A percentile compares a stretch with the other conserved stretches of the same genome.
Conservation (phyloP, 1,140 invertebrate species). For the Rhyacophila brunnea region DNA sequence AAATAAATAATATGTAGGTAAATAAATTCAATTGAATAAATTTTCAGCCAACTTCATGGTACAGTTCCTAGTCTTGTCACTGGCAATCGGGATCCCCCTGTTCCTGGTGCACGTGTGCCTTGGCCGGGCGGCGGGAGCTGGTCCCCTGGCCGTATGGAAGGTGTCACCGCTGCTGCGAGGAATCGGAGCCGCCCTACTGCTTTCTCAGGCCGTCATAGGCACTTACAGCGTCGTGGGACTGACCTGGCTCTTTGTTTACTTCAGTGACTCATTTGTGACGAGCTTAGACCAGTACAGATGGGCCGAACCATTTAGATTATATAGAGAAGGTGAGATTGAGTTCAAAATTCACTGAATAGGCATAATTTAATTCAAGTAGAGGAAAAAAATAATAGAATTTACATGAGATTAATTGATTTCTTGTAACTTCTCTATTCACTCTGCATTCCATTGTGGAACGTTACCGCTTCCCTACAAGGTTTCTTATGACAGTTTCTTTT, state of each 20-base stretch:
- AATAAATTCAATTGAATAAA: too few species aligned
- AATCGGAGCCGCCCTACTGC: constrained; percentile 78
- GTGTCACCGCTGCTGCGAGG: constrained; percentile 90
- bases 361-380: too few species aligned
- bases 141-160: constrained; percentile 88
- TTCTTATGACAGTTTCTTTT: too few species aligned
- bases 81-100: constrained; percentile 82
- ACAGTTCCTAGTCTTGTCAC: constrained; percentile 82
- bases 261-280: constrained; percentile 85
- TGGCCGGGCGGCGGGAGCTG: constrained; percentile 80
- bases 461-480: too few species aligned
- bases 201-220: constrained; percentile 77
- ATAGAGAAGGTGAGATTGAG: constrained; percentile 59
- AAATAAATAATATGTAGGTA: too few species aligned
- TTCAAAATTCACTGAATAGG: too few species aligned
- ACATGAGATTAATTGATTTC: too few species aligned
- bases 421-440: too few species aligned
- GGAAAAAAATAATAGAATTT: too few species aligned
- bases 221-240: constrained; percentile 84
- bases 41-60: constrained; percentile 80
- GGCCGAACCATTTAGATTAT: constrained; percentile 70
- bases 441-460: too few species aligned
- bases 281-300: constrained; percentile 76
- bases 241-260: constrained; percentile 88
- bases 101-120: constrained; percentile 82